A percentile compares a stretch with the other conserved stretches of the same genome.
Evolutionary conservation across 30 jellyfish, hydroid and myxozoan species (phyloP).

Genomic region (Aurelia aurita complex sp. Pacific): DNA sequence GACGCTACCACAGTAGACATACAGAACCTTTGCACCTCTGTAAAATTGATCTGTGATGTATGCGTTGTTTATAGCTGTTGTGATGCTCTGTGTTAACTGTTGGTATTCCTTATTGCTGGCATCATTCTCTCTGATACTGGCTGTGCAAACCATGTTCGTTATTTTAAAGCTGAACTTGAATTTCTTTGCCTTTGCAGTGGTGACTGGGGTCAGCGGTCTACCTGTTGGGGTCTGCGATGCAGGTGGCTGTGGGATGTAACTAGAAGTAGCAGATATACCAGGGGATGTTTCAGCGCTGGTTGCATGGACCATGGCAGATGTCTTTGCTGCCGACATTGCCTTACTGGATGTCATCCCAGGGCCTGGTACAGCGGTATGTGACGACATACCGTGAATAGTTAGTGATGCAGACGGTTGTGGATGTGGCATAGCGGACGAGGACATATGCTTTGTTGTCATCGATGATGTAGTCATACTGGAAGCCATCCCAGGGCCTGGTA

Average conservation of each 20-base stretch:
- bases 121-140: conserved; percentile 46
- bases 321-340: neutral
- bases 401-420: neutral
- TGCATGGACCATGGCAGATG: neutral
- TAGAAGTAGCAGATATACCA: neutral
- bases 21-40: conserved; percentile 22
- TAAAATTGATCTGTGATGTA: conserved; percentile 13
- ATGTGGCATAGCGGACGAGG: neutral
- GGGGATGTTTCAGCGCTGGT: neutral
- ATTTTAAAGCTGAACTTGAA: conserved; percentile 47
- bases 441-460: neutral
- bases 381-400: neutral
- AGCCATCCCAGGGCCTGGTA: neutral
- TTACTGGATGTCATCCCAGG: neutral
- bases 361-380: neutral
- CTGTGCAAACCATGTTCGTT: conserved; percentile 15
- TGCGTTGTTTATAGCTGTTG: conserved; percentile 38
- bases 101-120: conserved; percentile 10
- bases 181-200: conserved; percentile 26
- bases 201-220: neutral
- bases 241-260: too few relatives aligned
- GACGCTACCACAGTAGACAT: conserved; percentile 74
- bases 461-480: neutral
- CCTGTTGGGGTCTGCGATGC: too few relatives aligned
- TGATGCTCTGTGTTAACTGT: neutral